These are phyloP conservation scores for Oeneis ivallda DNA, from an alignment of 2,888 invertebrate genomes.

Conservation along the genomic window DNA sequence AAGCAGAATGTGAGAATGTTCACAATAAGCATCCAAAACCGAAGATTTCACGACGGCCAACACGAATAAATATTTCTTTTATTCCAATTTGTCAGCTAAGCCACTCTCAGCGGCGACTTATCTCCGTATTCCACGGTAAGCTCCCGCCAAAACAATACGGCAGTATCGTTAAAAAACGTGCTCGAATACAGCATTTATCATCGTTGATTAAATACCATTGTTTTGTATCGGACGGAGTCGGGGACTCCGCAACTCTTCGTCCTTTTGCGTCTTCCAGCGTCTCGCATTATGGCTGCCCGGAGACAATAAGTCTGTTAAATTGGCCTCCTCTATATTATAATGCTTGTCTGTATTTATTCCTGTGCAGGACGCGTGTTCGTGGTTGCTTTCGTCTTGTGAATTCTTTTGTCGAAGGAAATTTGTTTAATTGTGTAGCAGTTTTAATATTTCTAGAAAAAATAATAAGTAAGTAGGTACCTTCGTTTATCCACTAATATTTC, in stretches of 20 bases:
- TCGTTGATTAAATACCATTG: constrained; percentile 82
- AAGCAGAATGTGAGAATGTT: constrained; percentile 53
- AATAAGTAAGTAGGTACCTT: no score
- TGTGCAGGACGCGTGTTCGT: constrained; percentile 56
- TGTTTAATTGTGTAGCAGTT: constrained; percentile 49
- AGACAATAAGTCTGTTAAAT: constrained; percentile 82
- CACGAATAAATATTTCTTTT: constrained; percentile 81
- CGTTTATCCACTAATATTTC: no score
- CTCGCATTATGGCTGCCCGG: constrained; percentile 75
- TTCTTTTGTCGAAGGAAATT: constrained; percentile 54
- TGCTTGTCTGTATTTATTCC: constrained; percentile 66
- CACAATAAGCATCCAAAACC: constrained; percentile 46
- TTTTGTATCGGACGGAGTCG: constrained; percentile 78
- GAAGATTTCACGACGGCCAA: constrained; percentile 51
- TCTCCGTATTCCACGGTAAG: constrained; percentile 78
- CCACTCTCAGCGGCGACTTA: constrained; percentile 79
- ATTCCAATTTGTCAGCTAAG: constrained; percentile 82
- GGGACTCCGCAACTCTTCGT: constrained; percentile 66
- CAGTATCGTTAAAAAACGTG: constrained; percentile 81
- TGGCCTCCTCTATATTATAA: constrained; percentile 74
- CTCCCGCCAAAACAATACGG: constrained; percentile 81
- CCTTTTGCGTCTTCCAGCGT: constrained; percentile 71
- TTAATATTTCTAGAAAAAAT: constrained; percentile 20
- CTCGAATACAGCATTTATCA: constrained; percentile 81
- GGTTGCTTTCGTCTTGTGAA: constrained; percentile 58